Evolutionary conservation across 2,113 vertebrate genomes (phyloP), one percentile per base, ranked within the genome.

Genomic region (Lophotis ruficrista): DNA sequence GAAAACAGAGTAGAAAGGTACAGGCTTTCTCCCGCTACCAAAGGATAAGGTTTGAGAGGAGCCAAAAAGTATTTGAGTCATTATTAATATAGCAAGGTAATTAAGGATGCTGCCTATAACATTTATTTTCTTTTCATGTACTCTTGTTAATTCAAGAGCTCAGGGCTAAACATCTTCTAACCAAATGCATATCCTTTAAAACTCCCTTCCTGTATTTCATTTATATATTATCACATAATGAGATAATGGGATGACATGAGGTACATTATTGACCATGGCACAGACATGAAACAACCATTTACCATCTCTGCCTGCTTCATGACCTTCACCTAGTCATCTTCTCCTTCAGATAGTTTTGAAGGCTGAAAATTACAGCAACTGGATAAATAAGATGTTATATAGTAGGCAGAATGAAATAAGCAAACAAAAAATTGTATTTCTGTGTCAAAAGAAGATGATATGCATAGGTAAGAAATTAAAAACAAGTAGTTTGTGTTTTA

Each of bases 201-300:
- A 43, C 2, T 58, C 24, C 10, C 64, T 57, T 58, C 45, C 30
- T 82, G 10, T 54, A 22, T 51, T 84, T 83, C 11, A n/a, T 54
- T 87, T 0, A 0, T 38, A n/a, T 43, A 43, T 56, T 75, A 47
- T 43, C 50, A 60, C 33, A 56, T 15, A 37, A 41, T 45, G 54
- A 91, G 57, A 24, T 79, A 68, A 65, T 14, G 7, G 27, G 13
- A 57, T 53, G 47, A 66, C 30, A 43, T 27, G 47, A 79, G 28
- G 25, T 64, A 20, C 15, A 22, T 68, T 89, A 56, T 19, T 62
- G 72, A 75, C 77, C 0, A 0, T 73, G 72, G 80, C 76, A 76
- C 27, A 53, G 51, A 89, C 31, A 43, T 62, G 37, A 84, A 93
- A 82, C 9, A 69, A 43, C 13, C 30, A 17, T 68, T 94, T 68